Conservation (phyloP, 2,113 vertebrate genomes). For the Cynoglossus semilaevis region DNA sequence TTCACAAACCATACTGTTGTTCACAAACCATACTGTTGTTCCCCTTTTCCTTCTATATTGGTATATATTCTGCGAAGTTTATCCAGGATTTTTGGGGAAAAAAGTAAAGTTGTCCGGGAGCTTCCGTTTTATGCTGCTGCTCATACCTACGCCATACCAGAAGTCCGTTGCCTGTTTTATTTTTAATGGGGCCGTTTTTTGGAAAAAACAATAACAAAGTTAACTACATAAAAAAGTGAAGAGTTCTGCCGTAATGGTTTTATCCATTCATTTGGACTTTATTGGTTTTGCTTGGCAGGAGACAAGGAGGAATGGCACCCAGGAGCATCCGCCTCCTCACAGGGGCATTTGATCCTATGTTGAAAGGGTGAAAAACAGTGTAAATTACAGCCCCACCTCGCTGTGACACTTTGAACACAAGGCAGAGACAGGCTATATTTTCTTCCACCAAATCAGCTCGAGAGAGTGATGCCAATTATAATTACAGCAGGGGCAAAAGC, state of each 20-base stretch:
- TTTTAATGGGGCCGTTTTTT: constrained; percentile 42
- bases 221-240: constrained; percentile 39
- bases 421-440: constrained; percentile 53
- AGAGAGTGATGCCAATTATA: constrained; percentile 55
- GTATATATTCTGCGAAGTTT: too few species aligned
- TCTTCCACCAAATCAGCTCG: constrained; percentile 47
- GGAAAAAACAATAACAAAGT: constrained; percentile 37
- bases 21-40: too few species aligned
- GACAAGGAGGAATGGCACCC: constrained; percentile 44
- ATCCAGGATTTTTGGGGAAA: too few species aligned
- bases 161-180: constrained; percentile 36
- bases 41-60: too few species aligned
- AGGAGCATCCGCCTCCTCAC: constrained; percentile 59
- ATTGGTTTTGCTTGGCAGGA: constrained; percentile 62
- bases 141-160: constrained; percentile 41
- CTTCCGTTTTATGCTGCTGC: constrained; percentile 8
- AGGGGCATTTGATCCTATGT: constrained; percentile 65
- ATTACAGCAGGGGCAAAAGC: constrained; percentile 10
- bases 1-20: too few species aligned
- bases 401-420: constrained; percentile 63
- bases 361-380: constrained; percentile 54
- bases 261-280: constrained; percentile 67
- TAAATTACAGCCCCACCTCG: constrained; percentile 62
- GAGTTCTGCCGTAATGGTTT: constrained; percentile 62
- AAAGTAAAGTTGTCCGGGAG: too few species aligned